phyloP scores from a whole-genome alignment of 2,888 invertebrate species.

The Xanthorhoe spadicearia region DNA sequence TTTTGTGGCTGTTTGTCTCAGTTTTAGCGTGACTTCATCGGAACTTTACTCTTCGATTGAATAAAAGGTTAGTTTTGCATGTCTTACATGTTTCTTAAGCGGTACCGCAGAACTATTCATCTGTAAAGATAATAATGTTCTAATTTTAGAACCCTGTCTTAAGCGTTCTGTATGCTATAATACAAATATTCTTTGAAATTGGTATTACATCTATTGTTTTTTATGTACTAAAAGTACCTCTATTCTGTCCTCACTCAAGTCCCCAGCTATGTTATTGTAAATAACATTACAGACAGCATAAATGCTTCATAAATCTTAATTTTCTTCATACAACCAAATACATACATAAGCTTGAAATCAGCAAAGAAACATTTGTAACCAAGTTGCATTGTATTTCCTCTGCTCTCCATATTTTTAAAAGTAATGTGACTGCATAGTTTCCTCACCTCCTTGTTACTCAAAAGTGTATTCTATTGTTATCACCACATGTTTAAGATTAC shows the following conservation, averaged over 20 bases:
- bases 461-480: slow-evolving; percentile 6
- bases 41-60: slow-evolving; percentile 51
- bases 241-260: no score
- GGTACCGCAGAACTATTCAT: background rate
- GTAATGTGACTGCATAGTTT: background rate
- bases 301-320: no score
- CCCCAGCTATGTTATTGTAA: no score
- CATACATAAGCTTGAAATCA: no score
- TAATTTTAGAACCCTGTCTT: slow-evolving; percentile 61
- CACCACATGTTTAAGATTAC: slow-evolving; percentile 19
- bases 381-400: no score
- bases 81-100: slow-evolving; percentile 1
- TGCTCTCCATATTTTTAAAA: background rate
- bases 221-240: no score
- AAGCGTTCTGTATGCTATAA: slow-evolving; percentile 12
- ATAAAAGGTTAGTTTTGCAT: slow-evolving; percentile 61
- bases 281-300: no score
- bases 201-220: no score
- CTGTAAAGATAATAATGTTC: slow-evolving; percentile 43
- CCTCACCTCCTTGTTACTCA: background rate
- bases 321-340: no score
- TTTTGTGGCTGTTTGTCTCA: slow-evolving; percentile 62
- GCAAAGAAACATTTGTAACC: no score
- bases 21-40: slow-evolving; percentile 60
- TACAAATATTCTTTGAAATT: no score